Conservation (phyloP, 37 sponge, comb jelly and placozoan genomes). For the Lycopodina hypogea region DNA sequence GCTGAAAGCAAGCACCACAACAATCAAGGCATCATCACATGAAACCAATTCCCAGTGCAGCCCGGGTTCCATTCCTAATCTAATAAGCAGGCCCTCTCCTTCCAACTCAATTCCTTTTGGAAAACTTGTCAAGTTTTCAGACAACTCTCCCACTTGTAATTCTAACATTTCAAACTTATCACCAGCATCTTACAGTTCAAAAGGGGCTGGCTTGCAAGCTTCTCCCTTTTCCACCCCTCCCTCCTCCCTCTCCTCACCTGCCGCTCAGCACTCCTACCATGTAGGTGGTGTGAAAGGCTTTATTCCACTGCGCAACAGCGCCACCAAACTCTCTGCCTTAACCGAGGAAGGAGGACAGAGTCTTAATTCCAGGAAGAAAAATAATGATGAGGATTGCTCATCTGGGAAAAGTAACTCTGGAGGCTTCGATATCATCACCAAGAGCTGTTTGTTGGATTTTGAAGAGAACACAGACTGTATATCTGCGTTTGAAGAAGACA, state of each 20-base stretch:
- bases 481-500: conserved; percentile 6
- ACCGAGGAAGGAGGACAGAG: conserved; percentile 4
- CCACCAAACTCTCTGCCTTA: conserved; percentile 27
- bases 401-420: background rate
- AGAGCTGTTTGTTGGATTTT: conserved; percentile 30
- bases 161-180: background rate
- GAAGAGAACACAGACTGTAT: conserved; percentile 16
- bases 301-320: conserved; percentile 15
- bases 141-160: background rate
- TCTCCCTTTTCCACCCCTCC: conserved; percentile 29
- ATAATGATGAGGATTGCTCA: background rate
- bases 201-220: background rate
- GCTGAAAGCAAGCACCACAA: too few species aligned
- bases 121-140: background rate
- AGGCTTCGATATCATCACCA: conserved; percentile 24
- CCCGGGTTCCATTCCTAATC: background rate
- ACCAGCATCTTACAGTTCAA: background rate
- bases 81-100: background rate
- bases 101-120: conserved; percentile 7
- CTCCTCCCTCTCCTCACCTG: conserved; percentile 22
- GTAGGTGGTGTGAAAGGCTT: conserved; percentile 7
- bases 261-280: background rate
- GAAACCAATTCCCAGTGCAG: conserved; percentile 2
- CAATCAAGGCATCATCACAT: background rate
- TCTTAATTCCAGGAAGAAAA: background rate